Base-by-base conservation (phyloP, 2,113 vertebrate genomes). In the Carollia perspicillata region DNA sequence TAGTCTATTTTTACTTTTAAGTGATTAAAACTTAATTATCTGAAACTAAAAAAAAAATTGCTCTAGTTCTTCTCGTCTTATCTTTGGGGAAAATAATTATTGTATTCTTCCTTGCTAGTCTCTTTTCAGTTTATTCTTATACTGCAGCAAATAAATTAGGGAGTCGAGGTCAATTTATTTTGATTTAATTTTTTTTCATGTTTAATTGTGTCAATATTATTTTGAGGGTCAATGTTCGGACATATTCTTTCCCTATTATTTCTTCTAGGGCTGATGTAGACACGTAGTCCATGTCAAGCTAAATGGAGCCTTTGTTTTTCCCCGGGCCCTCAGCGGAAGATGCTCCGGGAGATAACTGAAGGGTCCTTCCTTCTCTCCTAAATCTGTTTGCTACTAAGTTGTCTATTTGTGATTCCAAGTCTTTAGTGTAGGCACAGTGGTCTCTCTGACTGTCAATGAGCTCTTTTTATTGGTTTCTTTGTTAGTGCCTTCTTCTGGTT, bases 391-490 rank as follows among this genome's bases (percentile, higher is more conserved):
- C 68, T 86, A n/a, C 49, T 93, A 58, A 84, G 51, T 80, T 58
- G 84, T 95, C 92, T 89, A 3, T 93, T 96, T 93, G 92, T 23
- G 91, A 84, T 79, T 94, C 85, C 40, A 71, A 90, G 58, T 93
- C 83, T 86, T 92, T 87, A 89, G 83, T 66, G 63, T 60, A 71
- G 74, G 53, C 66, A 89, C 84, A 63, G 93, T 90, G 95, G 96
- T 92, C 89, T 88, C 95, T 30, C 88, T 89, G 96, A 96, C 95
- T 97, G 23, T 93, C 96, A 97, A 96, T 97, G 94, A 97, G 94
- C 78, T 93, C 93, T 96, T 96, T 97, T 84, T 28, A 49, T 85
- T 93, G 26, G 88, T 89, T 92, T 91, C 96, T 97, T 95, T 97
- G 96, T 98, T n/a, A 87, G 63, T 77, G 78, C 44, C 92, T 86